Percentiles rank a stretch among this genome's conserved stretches.
Conservation (phyloP, 2,888 invertebrate genomes). For the Lasioglossum calceatum region DNA sequence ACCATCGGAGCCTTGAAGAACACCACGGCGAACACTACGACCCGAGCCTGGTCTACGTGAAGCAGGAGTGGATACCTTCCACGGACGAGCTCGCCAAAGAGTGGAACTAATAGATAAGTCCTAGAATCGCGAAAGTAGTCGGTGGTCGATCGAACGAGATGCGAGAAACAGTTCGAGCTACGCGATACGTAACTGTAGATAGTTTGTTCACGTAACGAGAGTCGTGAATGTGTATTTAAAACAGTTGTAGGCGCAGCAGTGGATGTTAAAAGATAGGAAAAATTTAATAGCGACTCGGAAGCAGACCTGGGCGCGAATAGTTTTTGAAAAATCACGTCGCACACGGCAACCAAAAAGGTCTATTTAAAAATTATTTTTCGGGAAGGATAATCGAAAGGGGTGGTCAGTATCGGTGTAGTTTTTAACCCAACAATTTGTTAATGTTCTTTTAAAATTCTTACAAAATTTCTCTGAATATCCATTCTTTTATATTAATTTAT, state of each 20-base stretch:
- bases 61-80: constrained; percentile 81
- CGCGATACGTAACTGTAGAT: constrained; percentile 31
- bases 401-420: neutral
- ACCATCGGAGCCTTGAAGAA: constrained; percentile 78
- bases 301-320: neutral
- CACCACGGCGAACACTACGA: constrained; percentile 72
- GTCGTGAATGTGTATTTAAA: constrained; percentile 23
- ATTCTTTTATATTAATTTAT: too few relatives aligned
- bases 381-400: too few relatives aligned
- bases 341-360: neutral
- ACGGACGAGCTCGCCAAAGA: constrained; percentile 80
- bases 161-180: constrained; percentile 9
- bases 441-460: too few relatives aligned
- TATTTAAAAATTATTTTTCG: neutral
- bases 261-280: constrained; percentile 35
- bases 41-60: constrained; percentile 80
- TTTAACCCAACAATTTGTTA: too few relatives aligned
- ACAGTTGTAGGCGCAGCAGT: constrained; percentile 20
- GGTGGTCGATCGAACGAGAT: neutral
- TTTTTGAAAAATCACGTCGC: neutral
- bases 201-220: constrained; percentile 14
- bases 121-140: constrained; percentile 30
- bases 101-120: constrained; percentile 74
- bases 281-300: constrained; percentile 21
- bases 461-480: too few relatives aligned